A percentile compares a stretch with the other conserved stretches of the same genome.
These are phyloP conservation scores for Drosophila navojoa DNA, from an alignment of 1,140 invertebrate species.

Conservation along the genomic window DNA sequence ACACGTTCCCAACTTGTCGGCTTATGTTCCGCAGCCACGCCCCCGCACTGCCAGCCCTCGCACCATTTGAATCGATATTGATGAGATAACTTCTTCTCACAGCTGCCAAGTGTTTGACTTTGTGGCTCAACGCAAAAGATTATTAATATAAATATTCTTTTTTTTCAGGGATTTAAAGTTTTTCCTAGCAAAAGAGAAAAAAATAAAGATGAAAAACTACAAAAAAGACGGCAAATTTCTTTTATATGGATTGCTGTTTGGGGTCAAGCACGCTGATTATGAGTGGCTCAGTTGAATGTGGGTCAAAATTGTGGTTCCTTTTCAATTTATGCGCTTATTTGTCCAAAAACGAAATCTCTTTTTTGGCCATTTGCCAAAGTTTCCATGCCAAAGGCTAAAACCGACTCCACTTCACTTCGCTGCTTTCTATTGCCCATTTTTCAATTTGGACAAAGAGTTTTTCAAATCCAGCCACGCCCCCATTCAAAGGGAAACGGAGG, in stretches of 20 bases:
- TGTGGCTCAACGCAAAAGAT: slow-evolving; percentile 22
- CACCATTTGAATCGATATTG: slow-evolving; percentile 45
- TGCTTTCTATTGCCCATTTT: slow-evolving; percentile 35
- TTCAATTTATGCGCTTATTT: slow-evolving; percentile 60
- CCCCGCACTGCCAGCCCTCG: background rate
- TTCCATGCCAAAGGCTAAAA: slow-evolving; percentile 2
- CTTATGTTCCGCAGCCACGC: slow-evolving; percentile 8
- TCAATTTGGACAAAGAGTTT: slow-evolving; percentile 52
- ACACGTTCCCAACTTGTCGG: slow-evolving; percentile 46
- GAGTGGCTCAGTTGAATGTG: slow-evolving; percentile 33
- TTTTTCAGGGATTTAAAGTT: slow-evolving; percentile 37
- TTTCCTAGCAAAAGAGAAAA: background rate
- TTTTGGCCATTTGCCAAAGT: slow-evolving; percentile 34
- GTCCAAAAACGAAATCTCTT: slow-evolving; percentile 21
- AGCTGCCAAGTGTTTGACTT: slow-evolving; percentile 27
- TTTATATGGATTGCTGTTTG: slow-evolving; percentile 4
- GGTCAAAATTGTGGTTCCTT: slow-evolving; percentile 48
- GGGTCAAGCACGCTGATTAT: slow-evolving; percentile 36
- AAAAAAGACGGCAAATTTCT: background rate
- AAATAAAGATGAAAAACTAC: slow-evolving; percentile 26
- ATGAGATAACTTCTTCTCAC: slow-evolving; percentile 46
- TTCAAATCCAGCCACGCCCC: slow-evolving; percentile 22
- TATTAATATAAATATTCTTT: slow-evolving; percentile 53
- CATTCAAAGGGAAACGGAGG: background rate
- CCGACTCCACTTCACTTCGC: slow-evolving; percentile 22